Conservation (phyloP, 2,888 invertebrate genomes). For the Ferdinandea cuprea region DNA sequence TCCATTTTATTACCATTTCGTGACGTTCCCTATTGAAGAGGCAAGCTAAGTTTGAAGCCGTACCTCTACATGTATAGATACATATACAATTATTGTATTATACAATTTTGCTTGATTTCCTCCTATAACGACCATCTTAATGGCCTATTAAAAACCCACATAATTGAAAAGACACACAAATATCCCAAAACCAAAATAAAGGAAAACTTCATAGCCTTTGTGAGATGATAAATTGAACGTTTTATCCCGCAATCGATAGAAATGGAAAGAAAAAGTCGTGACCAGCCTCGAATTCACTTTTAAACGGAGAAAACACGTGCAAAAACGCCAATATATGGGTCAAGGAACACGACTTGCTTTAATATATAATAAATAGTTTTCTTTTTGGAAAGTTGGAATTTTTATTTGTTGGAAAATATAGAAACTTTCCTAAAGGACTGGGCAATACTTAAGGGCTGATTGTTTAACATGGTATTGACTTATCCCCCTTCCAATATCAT, state of each 20-base stretch:
- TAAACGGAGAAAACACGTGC: no score
- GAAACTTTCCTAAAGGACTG: no score
- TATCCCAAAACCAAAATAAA: slow-evolving; percentile 19
- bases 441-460: no score
- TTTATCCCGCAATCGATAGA: background rate
- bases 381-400: no score
- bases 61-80: no score
- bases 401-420: no score
- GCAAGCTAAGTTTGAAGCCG: slow-evolving; percentile 12
- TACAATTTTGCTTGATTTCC: slow-evolving; percentile 13
- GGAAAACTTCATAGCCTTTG: slow-evolving; percentile 20
- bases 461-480: no score
- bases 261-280: slow-evolving; percentile 16
- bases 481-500: no score
- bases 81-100: no score
- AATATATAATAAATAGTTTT: no score
- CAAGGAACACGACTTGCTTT: no score
- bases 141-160: slow-evolving; percentile 35
- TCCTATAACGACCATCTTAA: slow-evolving; percentile 21
- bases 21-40: slow-evolving; percentile 34
- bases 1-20: slow-evolving; percentile 61
- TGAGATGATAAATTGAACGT: slow-evolving; percentile 35
- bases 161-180: slow-evolving; percentile 46
- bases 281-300: slow-evolving; percentile 15
- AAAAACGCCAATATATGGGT: no score